A percentile compares a stretch with the other conserved stretches of the same genome.
Conservation (phyloP, 2,888 invertebrate species). For the Limnephilus rhombicus region DNA sequence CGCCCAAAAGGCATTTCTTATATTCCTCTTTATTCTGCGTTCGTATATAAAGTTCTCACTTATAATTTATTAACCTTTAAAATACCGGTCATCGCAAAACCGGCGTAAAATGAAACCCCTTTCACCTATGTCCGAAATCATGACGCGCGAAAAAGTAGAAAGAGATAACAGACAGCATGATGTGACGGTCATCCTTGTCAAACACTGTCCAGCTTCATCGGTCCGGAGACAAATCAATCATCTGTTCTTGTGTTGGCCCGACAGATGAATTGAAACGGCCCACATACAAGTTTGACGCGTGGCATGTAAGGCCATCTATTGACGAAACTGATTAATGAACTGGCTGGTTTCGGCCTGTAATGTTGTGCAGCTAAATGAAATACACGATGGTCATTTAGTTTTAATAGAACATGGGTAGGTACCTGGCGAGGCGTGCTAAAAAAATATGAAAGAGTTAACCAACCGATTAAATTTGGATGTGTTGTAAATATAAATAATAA, state of each 20-base stretch:
- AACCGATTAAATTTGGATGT: neutral
- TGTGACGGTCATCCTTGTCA: conserved; percentile 37
- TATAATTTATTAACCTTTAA: neutral
- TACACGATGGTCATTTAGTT: neutral
- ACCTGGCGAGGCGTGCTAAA: neutral
- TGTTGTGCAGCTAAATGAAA: neutral
- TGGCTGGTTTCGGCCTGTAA: neutral
- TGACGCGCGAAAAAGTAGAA: conserved; percentile 18
- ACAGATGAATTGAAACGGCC: conserved; percentile 53
- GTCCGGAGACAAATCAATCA: conserved; percentile 34
- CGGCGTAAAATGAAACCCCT: neutral
- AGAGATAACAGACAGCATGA: conserved; percentile 34
- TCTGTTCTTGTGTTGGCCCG: conserved; percentile 30
- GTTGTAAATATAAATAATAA: neutral
- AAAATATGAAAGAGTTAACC: no score
- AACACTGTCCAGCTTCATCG: conserved; percentile 10
- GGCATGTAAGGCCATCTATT: conserved; percentile 62
- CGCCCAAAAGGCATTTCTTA: no score
- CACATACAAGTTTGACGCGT: conserved; percentile 53
- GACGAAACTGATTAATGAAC: conserved; percentile 64
- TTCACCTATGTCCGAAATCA: neutral
- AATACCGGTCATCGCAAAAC: neutral
- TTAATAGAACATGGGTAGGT: neutral
- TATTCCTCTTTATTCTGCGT: neutral
- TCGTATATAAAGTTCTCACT: neutral